Percentiles rank a stretch among this genome's conserved stretches.
phyloP scores from a whole-genome alignment of 2,797 vertebrate species.

The Naso thynnoides region DNA sequence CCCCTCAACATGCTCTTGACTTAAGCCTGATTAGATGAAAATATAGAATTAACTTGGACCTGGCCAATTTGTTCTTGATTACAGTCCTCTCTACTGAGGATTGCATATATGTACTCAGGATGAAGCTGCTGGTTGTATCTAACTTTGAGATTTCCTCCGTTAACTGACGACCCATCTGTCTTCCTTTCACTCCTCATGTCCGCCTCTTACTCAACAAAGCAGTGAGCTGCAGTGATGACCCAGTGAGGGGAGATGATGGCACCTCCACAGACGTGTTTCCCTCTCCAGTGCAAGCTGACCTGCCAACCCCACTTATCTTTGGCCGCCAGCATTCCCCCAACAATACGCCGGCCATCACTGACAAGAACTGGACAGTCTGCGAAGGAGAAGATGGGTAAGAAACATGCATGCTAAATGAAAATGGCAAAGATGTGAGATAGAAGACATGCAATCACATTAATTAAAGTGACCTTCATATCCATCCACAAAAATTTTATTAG shows the following conservation, averaged over 20 bases:
- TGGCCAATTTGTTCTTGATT: neutral
- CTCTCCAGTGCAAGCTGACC: constrained; percentile 84
- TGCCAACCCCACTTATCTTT: constrained; percentile 83
- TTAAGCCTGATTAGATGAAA: constrained; percentile 6
- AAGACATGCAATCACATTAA: neutral
- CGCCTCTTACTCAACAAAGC: constrained; percentile 83
- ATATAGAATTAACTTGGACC: neutral
- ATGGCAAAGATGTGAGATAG: neutral
- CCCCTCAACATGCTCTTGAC: neutral
- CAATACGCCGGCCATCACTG: constrained; percentile 68
- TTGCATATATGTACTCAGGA: neutral
- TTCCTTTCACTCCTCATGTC: constrained; percentile 20
- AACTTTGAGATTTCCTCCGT: neutral
- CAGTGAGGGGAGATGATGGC: constrained; percentile 79
- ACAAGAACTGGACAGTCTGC: constrained; percentile 66
- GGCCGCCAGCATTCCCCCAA: constrained; percentile 76
- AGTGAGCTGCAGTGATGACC: constrained; percentile 88
- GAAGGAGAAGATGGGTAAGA: constrained; percentile 3
- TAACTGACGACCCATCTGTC: neutral
- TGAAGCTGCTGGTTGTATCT: neutral
- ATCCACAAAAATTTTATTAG: neutral
- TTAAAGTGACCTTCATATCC: neutral
- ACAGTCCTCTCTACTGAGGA: neutral
- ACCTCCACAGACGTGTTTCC: constrained; percentile 83
- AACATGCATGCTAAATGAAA: neutral